phyloP scores from a whole-genome alignment of 53 echinoderm and acorn worm species.

The Crossaster papposus region DNA sequence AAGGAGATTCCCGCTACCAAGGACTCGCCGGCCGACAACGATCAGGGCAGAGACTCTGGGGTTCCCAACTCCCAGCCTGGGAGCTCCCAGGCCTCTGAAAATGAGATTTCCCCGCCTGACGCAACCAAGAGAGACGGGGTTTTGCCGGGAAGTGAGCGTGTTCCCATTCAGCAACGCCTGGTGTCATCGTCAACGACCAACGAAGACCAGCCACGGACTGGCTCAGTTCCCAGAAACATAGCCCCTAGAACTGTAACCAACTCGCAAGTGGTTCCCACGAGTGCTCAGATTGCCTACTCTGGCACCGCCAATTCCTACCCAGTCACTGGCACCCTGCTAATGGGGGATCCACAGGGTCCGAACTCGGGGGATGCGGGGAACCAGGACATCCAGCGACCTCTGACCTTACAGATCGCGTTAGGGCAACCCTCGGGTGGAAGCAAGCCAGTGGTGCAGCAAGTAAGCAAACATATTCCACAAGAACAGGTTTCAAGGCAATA shows the following conservation, averaged over 20 bases:
- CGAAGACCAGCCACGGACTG: slow-evolving; percentile 4
- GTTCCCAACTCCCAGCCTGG: slow-evolving; percentile 87
- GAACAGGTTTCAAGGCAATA: slow-evolving; percentile 41
- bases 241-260: slow-evolving; percentile 16
- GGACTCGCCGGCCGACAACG: slow-evolving; percentile 74
- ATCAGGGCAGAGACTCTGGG: slow-evolving; percentile 84
- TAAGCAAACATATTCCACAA: slow-evolving; percentile 46
- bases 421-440: slow-evolving; percentile 26
- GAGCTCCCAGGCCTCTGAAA: slow-evolving; percentile 83
- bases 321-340: slow-evolving; percentile 52
- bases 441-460: slow-evolving; percentile 55
- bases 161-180: slow-evolving; percentile 25
- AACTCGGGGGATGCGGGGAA: slow-evolving; percentile 40
- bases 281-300: slow-evolving; percentile 39
- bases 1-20: slow-evolving; percentile 71
- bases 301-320: slow-evolving; percentile 53
- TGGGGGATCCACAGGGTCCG: slow-evolving; percentile 41
- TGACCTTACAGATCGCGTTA: slow-evolving; percentile 53
- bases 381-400: slow-evolving; percentile 46
- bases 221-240: neutral
- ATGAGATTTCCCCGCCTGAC: slow-evolving; percentile 77
- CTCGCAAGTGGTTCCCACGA: neutral
- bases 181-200: neutral
- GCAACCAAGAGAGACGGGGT: slow-evolving; percentile 58
- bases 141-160: slow-evolving; percentile 35